These are phyloP conservation scores for Tachuris rubrigastra DNA, from an alignment of 2,113 vertebrate genomes.

Conservation along the genomic window DNA sequence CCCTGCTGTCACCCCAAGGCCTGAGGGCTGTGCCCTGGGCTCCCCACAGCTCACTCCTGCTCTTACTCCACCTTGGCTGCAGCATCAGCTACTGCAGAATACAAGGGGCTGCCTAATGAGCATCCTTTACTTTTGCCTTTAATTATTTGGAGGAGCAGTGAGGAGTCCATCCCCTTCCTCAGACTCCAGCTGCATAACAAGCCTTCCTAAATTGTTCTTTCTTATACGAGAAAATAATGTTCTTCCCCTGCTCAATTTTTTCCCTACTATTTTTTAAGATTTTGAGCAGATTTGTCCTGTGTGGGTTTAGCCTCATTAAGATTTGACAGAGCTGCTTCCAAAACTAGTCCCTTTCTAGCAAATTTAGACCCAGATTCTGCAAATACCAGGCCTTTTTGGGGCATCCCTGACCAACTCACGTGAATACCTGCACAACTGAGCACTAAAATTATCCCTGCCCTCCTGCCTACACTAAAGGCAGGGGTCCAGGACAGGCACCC, in stretches of 20 bases:
- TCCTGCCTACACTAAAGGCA: background rate
- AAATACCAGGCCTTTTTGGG: fast-evolving
- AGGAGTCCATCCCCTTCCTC: background rate
- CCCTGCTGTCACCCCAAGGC: background rate
- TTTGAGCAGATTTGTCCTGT: background rate
- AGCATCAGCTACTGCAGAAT: too few relatives aligned
- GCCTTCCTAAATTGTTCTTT: background rate
- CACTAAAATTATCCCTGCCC: background rate
- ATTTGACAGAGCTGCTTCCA: background rate
- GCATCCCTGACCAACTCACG: background rate
- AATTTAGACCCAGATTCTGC: background rate
- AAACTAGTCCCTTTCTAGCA: background rate
- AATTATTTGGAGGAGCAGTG: background rate
- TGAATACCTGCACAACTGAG: background rate
- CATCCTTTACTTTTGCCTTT: background rate
- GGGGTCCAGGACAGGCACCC: background rate
- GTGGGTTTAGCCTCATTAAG: fast-evolving
- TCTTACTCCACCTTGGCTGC: background rate
- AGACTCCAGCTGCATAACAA: background rate
- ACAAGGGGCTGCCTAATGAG: background rate
- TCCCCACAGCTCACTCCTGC: background rate
- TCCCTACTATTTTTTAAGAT: background rate
- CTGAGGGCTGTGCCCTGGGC: fast-evolving
- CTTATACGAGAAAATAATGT: background rate
- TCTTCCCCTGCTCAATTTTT: background rate